Conservation (phyloP, 2,888 invertebrate species). For the Himalopsyche kuldschensis region DNA sequence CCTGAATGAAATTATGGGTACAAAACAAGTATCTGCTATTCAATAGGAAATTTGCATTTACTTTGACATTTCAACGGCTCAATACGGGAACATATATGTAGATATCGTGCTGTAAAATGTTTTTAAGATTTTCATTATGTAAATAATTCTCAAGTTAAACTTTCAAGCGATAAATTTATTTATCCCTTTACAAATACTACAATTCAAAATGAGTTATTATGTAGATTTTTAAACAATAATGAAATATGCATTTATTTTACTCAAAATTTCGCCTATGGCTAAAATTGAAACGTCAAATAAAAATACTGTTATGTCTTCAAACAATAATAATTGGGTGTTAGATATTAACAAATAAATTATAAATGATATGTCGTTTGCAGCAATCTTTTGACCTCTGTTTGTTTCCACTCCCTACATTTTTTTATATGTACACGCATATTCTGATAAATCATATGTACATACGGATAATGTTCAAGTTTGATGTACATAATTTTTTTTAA, state of each 20-base stretch:
- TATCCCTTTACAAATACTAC: too few species aligned
- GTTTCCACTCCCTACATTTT: not conserved
- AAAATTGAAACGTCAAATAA: not conserved
- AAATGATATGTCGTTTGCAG: not conserved
- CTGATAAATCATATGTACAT: not conserved
- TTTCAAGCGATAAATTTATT: too few species aligned
- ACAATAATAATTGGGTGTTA: not conserved
- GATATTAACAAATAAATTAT: not conserved
- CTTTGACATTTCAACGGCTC: too few species aligned
- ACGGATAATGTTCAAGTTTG: not conserved
- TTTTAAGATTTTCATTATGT: too few species aligned
- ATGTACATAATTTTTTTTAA: too few species aligned
- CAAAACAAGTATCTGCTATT: too few species aligned
- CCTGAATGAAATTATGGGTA: too few species aligned
- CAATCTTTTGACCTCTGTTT: not conserved
- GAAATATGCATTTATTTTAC: not conserved
- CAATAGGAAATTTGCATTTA: too few species aligned
- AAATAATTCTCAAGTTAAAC: too few species aligned
- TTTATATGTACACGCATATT: not conserved
- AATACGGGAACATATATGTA: too few species aligned
- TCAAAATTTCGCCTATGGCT: not conserved
- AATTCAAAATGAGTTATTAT: not conserved
- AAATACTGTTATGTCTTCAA: not conserved
- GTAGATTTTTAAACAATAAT: not conserved
- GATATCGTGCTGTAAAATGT: too few species aligned